Percentiles rank a stretch among this genome's conserved stretches.
phyloP scores from a whole-genome alignment of 2,797 vertebrate species.

The Myotis pilosus region DNA sequence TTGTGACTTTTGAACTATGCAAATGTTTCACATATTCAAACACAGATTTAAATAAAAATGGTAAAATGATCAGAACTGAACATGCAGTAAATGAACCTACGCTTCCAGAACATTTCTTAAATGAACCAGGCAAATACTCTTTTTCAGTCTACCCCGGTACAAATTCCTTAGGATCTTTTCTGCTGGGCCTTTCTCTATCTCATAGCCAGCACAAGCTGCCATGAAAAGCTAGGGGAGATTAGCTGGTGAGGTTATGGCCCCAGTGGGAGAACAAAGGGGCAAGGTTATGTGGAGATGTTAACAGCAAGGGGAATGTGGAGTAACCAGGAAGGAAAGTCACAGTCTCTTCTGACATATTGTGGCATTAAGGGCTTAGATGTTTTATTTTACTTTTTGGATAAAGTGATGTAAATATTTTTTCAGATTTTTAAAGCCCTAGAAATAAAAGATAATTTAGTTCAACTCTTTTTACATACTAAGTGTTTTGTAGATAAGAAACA shows the following conservation, averaged over 20 bases:
- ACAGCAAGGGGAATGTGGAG: not conserved
- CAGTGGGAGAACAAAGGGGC: not conserved
- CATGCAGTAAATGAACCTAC: not conserved
- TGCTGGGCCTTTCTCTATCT: not conserved
- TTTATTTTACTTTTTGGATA: constrained; percentile 53
- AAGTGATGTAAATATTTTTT: constrained; percentile 45
- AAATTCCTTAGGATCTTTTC: not conserved
- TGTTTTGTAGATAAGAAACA: not conserved
- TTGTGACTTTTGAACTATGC: not conserved
- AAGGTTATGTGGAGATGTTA: not conserved
- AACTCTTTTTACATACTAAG: not conserved
- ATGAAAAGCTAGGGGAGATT: not conserved
- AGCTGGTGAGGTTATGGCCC: not conserved
- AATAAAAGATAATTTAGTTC: constrained; percentile 30
- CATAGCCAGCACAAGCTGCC: not conserved
- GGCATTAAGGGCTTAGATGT: not conserved
- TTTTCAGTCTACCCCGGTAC: not conserved
- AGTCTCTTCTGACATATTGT: not conserved
- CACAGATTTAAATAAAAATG: not conserved
- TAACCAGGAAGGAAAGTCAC: not conserved
- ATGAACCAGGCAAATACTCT: not conserved
- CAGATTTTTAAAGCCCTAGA: constrained; percentile 22
- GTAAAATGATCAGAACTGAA: not conserved
- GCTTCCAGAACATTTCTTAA: not conserved
- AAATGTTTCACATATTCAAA: not conserved